Evolutionary conservation across 1,140 invertebrate genomes (phyloP), one percentile per base, ranked within the genome.

Genomic region (Tetramorium simillimum): DNA sequence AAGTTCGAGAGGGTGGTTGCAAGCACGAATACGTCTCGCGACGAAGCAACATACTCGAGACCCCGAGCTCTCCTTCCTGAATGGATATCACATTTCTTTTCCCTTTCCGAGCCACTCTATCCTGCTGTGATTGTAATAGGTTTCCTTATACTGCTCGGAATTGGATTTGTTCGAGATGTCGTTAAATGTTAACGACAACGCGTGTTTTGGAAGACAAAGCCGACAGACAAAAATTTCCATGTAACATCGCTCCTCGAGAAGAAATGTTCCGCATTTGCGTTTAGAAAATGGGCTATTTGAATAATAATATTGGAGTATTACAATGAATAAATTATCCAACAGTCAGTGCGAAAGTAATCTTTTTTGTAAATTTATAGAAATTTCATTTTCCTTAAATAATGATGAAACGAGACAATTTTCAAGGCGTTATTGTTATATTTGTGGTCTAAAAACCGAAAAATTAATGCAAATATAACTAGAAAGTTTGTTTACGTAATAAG

Each of bases 21-120:
- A 65, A 85, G 28, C 46, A 81, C 46, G 60, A 73, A 84, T 73
- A 85, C 28, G 46, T 76, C 46, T 82, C 49, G 78, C 63, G 82
- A 86, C 60, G 37, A 86, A 80, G 63, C 67, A 73, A 24, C 76
- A 51, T 65, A 37, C n/a, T 73, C 28, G 49, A 56, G 56, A 85
- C 21, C 73, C 58, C 58, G 53, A 60, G 37, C 46, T 10, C 77
- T 67, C 37, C 43, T 49, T 6, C 16, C 18, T 9, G 9, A 60
- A 78, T 62, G 60, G 21, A 78, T 62, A 89, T 89, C 87, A 60
- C 78, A 49, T 89, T 81, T 63, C 60, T 73, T 72, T 28, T 37
- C 58, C 73, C 69, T 62, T 86, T 73, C 46, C 60, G 18, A 69
- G 16, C 5, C 10, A 49, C 51, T 60, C 16, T 24, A 4, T 56